Evolutionary conservation across 2,113 vertebrate genomes (phyloP).

Genomic region (Egretta garzetta): DNA sequence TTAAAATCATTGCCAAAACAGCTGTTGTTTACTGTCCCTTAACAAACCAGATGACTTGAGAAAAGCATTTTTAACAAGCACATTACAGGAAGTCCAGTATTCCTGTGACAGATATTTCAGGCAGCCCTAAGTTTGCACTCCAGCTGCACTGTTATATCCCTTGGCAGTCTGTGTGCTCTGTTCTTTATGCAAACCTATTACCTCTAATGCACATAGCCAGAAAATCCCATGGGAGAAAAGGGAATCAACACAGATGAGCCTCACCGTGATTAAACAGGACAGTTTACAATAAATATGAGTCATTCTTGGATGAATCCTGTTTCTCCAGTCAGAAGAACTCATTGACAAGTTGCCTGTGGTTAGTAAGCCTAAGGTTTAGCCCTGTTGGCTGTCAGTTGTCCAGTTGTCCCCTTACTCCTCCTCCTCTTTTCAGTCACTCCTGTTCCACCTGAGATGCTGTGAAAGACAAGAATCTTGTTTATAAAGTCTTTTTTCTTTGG

Average conservation of each 20-base stretch:
- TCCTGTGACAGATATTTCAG: background rate
- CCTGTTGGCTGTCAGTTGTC: background rate
- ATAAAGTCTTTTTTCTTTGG: background rate
- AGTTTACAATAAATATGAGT: background rate
- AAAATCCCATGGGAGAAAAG: background rate
- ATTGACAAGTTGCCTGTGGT: background rate
- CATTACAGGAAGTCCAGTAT: background rate
- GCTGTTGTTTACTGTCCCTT: background rate
- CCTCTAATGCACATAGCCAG: background rate
- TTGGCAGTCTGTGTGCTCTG: background rate
- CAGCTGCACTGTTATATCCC: background rate
- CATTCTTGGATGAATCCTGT: background rate
- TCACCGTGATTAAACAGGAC: background rate
- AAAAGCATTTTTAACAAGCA: background rate
- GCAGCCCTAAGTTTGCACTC: background rate
- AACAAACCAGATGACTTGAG: background rate
- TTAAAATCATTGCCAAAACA: background rate
- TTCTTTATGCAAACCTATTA: background rate
- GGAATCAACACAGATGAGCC: background rate
- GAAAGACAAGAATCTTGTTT: background rate
- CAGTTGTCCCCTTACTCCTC: background rate
- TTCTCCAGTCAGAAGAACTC: background rate
- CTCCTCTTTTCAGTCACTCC: background rate
- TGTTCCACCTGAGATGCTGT: background rate
- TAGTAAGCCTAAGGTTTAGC: background rate